Percentiles rank a stretch among this genome's conserved stretches.
phyloP scores from a whole-genome alignment of 1,140 invertebrate species.

The Aporrectodea caliginosa region DNA sequence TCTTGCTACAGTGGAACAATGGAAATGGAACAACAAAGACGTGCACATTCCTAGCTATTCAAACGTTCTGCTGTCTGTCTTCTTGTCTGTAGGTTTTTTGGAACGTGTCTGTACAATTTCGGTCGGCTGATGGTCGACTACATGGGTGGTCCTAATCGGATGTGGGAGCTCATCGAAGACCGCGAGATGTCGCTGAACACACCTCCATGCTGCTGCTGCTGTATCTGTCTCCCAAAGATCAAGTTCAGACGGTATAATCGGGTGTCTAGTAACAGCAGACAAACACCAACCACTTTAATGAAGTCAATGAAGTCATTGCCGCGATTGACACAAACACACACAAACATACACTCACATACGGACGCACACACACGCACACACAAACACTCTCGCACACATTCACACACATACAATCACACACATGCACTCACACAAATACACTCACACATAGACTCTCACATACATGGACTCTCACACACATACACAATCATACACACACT shows the following conservation, averaged over 20 bases:
- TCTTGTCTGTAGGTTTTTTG: conserved; percentile 22
- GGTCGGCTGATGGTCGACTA: conserved; percentile 21
- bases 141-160: conserved; percentile 15
- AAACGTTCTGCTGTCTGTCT: background rate
- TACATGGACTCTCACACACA: too few relatives aligned
- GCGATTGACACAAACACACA: too few relatives aligned
- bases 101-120: conserved; percentile 20
- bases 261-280: too few relatives aligned
- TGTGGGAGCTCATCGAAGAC: conserved; percentile 13
- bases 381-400: too few relatives aligned
- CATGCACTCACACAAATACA: too few relatives aligned
- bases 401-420: too few relatives aligned
- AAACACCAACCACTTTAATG: too few relatives aligned
- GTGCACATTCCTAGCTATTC: background rate
- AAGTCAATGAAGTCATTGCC: too few relatives aligned
- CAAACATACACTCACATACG: too few relatives aligned
- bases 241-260: conserved; percentile 18
- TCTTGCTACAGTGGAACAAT: background rate
- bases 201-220: conserved; percentile 23
- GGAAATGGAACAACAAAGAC: background rate
- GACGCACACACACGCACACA: too few relatives aligned
- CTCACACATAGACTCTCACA: too few relatives aligned
- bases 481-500: too few relatives aligned
- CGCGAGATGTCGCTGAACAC: background rate
- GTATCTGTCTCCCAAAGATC: conserved; percentile 14